These are phyloP conservation scores for Athalia rosae DNA, from an alignment of 2,888 invertebrate species.

Conservation along the genomic window DNA sequence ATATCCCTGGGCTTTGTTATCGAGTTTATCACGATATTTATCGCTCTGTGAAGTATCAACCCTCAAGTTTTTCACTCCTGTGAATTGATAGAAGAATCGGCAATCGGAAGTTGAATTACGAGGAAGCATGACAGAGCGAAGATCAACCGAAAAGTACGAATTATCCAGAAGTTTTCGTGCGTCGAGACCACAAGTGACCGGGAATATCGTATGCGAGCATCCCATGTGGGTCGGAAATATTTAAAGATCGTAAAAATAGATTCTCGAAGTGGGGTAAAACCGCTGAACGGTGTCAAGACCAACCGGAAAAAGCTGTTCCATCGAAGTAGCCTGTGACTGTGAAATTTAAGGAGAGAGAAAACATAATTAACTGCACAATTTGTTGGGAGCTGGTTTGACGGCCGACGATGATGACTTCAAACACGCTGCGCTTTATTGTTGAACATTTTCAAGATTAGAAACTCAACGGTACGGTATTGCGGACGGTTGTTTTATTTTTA, in stretches of 20 bases:
- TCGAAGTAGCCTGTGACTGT: not conserved
- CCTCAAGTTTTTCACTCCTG: too few relatives aligned
- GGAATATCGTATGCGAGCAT: not conserved
- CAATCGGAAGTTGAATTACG: not conserved
- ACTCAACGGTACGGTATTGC: not conserved
- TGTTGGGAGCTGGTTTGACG: not conserved
- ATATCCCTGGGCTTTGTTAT: conserved; percentile 5
- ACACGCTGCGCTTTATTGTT: not conserved
- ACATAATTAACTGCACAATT: not conserved
- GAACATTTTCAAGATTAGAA: conserved; percentile 12
- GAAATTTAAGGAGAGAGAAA: not conserved
- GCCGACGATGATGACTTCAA: conserved; percentile 2
- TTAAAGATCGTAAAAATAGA: not conserved
- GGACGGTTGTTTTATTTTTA: conserved; percentile 51
- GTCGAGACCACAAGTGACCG: too few relatives aligned
- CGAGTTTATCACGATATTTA: not conserved
- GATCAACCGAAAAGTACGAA: too few relatives aligned
- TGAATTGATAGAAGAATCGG: too few relatives aligned
- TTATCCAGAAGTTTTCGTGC: too few relatives aligned
- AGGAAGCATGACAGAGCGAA: not conserved
- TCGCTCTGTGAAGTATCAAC: too few relatives aligned
- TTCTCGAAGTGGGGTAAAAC: not conserved
- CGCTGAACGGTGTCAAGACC: not conserved
- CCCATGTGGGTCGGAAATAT: not conserved
- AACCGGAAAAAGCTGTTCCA: not conserved